These are phyloP conservation scores for Stigmatopora argus DNA, from an alignment of 2,113 vertebrate genomes.

Conservation along the genomic window DNA sequence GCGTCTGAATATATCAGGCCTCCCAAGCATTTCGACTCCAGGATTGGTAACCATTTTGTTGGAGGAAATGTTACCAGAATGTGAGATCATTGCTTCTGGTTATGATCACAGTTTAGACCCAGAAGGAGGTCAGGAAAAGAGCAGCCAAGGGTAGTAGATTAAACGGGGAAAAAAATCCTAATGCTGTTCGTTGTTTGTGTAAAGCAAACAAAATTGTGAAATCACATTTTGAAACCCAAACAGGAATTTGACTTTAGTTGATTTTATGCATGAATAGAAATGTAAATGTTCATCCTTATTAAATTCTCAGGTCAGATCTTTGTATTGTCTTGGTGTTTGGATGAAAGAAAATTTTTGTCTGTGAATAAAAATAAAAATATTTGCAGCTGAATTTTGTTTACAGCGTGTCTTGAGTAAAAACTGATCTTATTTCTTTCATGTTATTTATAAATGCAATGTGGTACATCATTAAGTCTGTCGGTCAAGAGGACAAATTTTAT, in stretches of 20 bases:
- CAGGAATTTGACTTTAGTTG: neutral
- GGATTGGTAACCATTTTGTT: conserved; percentile 75
- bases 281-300: neutral
- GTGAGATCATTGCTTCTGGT: conserved; percentile 67
- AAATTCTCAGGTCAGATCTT: neutral
- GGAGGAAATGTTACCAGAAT: conserved; percentile 83
- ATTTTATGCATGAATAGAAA: neutral
- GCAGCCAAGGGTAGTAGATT: conserved; percentile 1
- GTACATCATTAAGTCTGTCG: neutral
- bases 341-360: neutral
- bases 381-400: neutral
- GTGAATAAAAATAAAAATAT: neutral
- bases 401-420: neutral
- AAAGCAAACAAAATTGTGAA: neutral
- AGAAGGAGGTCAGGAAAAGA: neutral
- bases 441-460: neutral
- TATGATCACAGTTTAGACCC: conserved; percentile 50
- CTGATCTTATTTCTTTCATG: neutral
- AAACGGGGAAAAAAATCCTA: neutral
- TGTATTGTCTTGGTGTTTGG: neutral
- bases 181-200: neutral
- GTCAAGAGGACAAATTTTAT: neutral
- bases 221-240: neutral
- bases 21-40: conserved; percentile 65
- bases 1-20: conserved; percentile 72